These are phyloP conservation scores for Clarias gariepinus DNA, from an alignment of 2,113 vertebrate species.

Conservation along the genomic window DNA sequence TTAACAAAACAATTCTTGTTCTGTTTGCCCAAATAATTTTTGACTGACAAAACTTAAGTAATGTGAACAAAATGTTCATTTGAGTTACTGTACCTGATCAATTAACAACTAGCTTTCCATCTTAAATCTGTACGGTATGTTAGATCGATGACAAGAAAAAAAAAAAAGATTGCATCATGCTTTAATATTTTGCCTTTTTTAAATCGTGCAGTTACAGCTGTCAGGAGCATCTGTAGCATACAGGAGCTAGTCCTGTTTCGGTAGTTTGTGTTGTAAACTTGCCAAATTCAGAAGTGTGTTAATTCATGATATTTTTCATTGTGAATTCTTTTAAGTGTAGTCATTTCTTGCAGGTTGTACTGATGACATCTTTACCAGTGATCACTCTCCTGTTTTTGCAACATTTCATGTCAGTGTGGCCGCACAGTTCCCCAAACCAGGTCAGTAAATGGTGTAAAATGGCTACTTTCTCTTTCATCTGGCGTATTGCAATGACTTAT, in stretches of 20 bases:
- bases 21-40: no score
- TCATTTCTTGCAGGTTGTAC: slow-evolving; percentile 77
- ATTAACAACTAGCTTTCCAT: no score
- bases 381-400: slow-evolving; percentile 87
- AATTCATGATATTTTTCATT: not conserved
- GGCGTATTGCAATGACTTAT: not conserved
- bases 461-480: not conserved
- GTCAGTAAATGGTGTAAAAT: slow-evolving; percentile 59
- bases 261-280: not conserved
- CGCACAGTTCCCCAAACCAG: slow-evolving; percentile 74
- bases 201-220: not conserved
- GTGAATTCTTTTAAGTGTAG: not conserved
- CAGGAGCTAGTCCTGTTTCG: not conserved
- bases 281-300: not conserved
- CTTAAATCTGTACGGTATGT: no score
- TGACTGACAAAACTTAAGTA: no score
- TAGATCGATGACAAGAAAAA: no score
- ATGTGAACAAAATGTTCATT: no score
- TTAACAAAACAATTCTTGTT: no score
- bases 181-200: not conserved
- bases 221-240: not conserved
- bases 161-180: no score
- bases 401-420: slow-evolving; percentile 84
- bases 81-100: no score
- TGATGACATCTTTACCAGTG: slow-evolving; percentile 84